Base-by-base conservation (phyloP, 2,113 vertebrate genomes). In the Parus major region DNA sequence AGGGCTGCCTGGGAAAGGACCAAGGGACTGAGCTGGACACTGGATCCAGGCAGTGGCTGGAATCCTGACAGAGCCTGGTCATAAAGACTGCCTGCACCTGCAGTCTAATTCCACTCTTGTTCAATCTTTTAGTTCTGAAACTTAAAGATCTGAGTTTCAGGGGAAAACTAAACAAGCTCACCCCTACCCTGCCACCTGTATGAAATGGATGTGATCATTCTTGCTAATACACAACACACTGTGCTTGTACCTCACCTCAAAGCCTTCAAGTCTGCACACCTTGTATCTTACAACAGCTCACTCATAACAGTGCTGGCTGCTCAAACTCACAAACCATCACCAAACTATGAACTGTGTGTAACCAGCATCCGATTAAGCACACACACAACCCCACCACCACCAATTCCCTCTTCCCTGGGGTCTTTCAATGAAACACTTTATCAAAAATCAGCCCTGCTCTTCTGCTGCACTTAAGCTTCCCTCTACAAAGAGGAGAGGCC, bases 111-210 rank as follows among this genome's bases (percentile, higher is more conserved):
- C 87, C n/a, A 93, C 31, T 76, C n/a, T 21, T 66, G 65, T 33
- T 89, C 72, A 77, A 36, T 70, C 59, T 77, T 70, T 89, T 29
- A 78, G 68, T 83, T 92, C 66, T 86, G 63, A 85, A 66, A 87
- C 53, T 25, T 68, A 77, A 93, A 75, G 49, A 36, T 64, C 39
- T 76, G 73, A n/a, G 39, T 87, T 84, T 89, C 39, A 81, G 53
- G 31, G 39, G 69, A 33, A 72, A 88, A 47, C 17, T 36, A 60
- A 79, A 63, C 36, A 79, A 65, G 22, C 13, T 65, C 2, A 2
- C 72, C 57, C 31, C n/a, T 78, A 2, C 42, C 23, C 23, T 27
- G 44, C 13, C 68, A 90, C 60, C 39, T 86, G 36, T 35, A 10
- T 15, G 39, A 27, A 61, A 46, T 10, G 5, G 56, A 49, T 52